Evolutionary conservation across 2,888 invertebrate genomes (phyloP).

Genomic region (Panorpa germanica): DNA sequence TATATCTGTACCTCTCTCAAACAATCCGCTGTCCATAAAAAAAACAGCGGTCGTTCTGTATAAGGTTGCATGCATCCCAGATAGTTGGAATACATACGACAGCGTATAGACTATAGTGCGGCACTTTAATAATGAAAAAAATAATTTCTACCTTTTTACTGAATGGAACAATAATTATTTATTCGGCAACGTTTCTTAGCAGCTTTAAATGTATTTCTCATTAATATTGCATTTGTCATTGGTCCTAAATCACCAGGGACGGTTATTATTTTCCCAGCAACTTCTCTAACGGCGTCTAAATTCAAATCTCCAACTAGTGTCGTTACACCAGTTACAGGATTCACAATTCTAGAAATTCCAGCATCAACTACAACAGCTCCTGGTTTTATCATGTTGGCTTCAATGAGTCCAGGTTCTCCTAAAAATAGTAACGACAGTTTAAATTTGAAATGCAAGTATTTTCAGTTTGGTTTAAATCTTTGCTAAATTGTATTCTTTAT

Average conservation of each 20-base stretch:
- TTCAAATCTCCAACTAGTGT: constrained; percentile 79
- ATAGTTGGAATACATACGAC: too few species aligned
- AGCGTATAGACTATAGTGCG: too few species aligned
- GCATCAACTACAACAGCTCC: constrained; percentile 82
- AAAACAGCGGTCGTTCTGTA: too few species aligned
- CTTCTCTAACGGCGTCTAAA: constrained; percentile 58
- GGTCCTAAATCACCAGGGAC: constrained; percentile 88
- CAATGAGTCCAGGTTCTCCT: constrained; percentile 57
- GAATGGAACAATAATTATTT: too few species aligned
- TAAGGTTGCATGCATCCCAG: too few species aligned
- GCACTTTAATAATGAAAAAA: too few species aligned
- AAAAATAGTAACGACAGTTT: constrained; percentile 20
- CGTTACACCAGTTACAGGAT: constrained; percentile 39
- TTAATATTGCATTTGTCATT: constrained; percentile 86
- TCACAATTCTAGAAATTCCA: constrained; percentile 56
- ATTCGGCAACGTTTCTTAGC: constrained; percentile 38
- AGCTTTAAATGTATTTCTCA: constrained; percentile 72
- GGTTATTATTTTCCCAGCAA: constrained; percentile 73
- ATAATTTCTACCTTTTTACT: too few species aligned
- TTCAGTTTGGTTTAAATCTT: too few species aligned
- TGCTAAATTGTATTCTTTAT: too few species aligned
- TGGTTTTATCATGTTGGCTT: constrained; percentile 70
- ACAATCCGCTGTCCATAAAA: too few species aligned
- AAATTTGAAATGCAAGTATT: background rate
- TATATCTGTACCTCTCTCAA: too few species aligned